Evolutionary conservation across 2,888 invertebrate genomes (phyloP).

Genomic region (Tethea ocularis): DNA sequence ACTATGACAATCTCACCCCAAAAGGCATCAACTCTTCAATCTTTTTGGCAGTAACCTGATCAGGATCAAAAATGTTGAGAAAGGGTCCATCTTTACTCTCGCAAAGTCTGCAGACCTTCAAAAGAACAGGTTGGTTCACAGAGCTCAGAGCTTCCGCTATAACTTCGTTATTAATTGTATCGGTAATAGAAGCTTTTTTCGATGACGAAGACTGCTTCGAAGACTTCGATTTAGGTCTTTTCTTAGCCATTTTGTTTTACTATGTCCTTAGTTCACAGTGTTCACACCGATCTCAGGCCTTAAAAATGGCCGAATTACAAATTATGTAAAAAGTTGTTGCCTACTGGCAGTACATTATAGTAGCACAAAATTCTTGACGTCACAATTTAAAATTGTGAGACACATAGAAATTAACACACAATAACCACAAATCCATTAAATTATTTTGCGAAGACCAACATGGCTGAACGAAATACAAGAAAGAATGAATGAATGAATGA

Average conservation of each 20-base stretch:
- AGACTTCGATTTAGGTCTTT: constrained; percentile 50
- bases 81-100: constrained; percentile 78
- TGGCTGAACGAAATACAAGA: constrained; percentile 9
- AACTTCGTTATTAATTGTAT: constrained; percentile 38
- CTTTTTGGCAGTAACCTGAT: constrained; percentile 70
- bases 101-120: constrained; percentile 75
- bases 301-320: too few species aligned
- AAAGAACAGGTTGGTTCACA: constrained; percentile 45
- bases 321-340: not conserved
- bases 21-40: constrained; percentile 76
- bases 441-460: constrained; percentile 3
- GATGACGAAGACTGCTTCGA: constrained; percentile 30
- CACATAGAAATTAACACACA: not conserved
- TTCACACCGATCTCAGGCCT: not conserved
- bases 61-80: constrained; percentile 74
- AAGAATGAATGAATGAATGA: constrained; percentile 1
- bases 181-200: constrained; percentile 18
- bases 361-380: not conserved
- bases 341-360: not conserved
- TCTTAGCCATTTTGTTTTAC: constrained; percentile 60
- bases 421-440: not conserved
- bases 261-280: not conserved
- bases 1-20: constrained; percentile 52
- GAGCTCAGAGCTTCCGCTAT: constrained; percentile 49
- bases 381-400: not conserved